Evolutionary conservation across 1,140 invertebrate genomes (phyloP), one percentile per base, ranked within the genome.

Genomic region (Eumeta japonica): DNA sequence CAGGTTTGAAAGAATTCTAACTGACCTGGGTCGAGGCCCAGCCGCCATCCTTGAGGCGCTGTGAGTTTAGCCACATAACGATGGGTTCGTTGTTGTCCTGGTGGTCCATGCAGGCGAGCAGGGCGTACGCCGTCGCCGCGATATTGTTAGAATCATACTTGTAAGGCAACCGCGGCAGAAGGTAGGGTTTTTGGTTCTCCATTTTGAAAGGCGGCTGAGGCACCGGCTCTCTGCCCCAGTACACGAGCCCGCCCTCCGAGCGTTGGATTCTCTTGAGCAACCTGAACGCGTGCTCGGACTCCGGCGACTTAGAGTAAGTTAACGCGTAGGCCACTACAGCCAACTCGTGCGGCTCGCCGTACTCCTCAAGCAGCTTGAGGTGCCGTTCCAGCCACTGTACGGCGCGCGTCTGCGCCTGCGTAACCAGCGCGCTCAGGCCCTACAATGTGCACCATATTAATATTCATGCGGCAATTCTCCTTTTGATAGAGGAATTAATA

Each of bases 1-100:
- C 2, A 31, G 31, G 34, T 28, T 31, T 27, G 12, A 16, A 24
- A 24, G 20, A 7, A 7, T 24, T 7, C n/a, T 24, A n/a, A 43
- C 37, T 24, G 48, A 83, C 85, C 73, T 94, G 91, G 3, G 94
- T 95, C 0, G 92, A 95, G 0, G 92, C 90, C 92, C 94, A 96
- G 0, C 93, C 94, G 20, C 90, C 90, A 53, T 96, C 89, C n/a
- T 86, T 86, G 1, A 96, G 77, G 32, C 94, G 79, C 59, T 97
- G 94, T 0, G 88, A 81, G 63, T 95, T 95, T 3, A 98, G 71
- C 94, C 94, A 98, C 54, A 87, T 85, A 14, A 97, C 92, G 55
- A 96, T 94, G 9, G 86, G 81, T 41, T 92, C 89, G 35, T 85
- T 80, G 41, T 87, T 78, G 45, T 92, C 89, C 57, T 92, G 88